phyloP scores from a whole-genome alignment of 2,888 invertebrate species.

The Diaprepes abbreviatus region DNA sequence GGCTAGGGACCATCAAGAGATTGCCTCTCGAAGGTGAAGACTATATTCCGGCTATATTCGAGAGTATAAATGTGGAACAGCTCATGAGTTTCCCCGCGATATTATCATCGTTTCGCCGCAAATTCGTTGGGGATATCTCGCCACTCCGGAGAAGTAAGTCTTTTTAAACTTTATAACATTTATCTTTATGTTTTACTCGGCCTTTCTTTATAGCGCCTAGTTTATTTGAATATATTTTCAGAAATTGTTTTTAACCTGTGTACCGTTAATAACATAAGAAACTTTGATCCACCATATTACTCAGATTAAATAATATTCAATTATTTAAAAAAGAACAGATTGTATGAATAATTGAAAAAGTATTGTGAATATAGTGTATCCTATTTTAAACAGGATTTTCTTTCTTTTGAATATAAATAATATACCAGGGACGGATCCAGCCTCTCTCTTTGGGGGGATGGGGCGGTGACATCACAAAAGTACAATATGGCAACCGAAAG shows the following conservation, averaged over 20 bases:
- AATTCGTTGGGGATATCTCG: constrained; percentile 54
- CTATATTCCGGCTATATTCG: constrained; percentile 52
- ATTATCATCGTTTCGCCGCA: constrained; percentile 55
- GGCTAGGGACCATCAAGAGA: constrained; percentile 61
- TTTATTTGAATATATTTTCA: constrained; percentile 21
- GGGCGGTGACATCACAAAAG: too few relatives aligned
- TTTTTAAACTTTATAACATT: constrained; percentile 42
- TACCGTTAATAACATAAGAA: too few relatives aligned
- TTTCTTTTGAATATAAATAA: too few relatives aligned
- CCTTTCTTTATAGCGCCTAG: background rate
- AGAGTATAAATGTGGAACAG: constrained; percentile 51
- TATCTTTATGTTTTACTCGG: constrained; percentile 42
- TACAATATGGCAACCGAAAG: too few relatives aligned
- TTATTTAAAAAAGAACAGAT: too few relatives aligned
- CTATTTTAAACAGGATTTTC: too few relatives aligned
- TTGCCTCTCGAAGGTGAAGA: constrained; percentile 61
- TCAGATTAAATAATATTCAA: too few relatives aligned
- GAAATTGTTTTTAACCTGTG: background rate
- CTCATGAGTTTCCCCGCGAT: constrained; percentile 54
- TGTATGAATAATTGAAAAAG: too few relatives aligned
- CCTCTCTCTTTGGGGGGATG: too few relatives aligned
- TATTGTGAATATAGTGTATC: too few relatives aligned
- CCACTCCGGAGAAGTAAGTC: constrained; percentile 22
- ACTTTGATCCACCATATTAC: too few relatives aligned
- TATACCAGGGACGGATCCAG: too few relatives aligned